Evolutionary conservation across 2,888 invertebrate species (phyloP).

Genomic region (Melanargia galathea): DNA sequence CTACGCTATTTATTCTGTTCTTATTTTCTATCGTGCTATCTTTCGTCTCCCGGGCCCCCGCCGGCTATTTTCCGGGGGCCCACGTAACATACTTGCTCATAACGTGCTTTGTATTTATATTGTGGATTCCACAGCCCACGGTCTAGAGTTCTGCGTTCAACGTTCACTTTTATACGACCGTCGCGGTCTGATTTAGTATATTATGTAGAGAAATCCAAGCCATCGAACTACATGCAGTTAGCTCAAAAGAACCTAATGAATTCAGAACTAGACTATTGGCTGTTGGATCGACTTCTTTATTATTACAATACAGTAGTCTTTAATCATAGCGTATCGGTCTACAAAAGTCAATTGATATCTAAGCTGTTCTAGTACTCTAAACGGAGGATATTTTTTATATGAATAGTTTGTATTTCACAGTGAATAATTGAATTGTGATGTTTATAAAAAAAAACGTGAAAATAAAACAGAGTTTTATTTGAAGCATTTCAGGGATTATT

Average conservation of each 20-base stretch:
- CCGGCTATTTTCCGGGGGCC: constrained; percentile 50
- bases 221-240: no score
- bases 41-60: constrained; percentile 45
- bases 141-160: background rate
- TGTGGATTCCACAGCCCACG: background rate
- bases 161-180: background rate
- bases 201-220: background rate
- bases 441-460: constrained; percentile 42
- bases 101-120: constrained; percentile 71
- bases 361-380: constrained; percentile 65
- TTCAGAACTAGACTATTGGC: background rate
- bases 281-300: background rate
- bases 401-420: constrained; percentile 68
- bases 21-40: constrained; percentile 36
- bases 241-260: background rate
- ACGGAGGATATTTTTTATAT: constrained; percentile 69
- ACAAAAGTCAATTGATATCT: constrained; percentile 69
- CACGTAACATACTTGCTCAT: constrained; percentile 71
- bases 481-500: constrained; percentile 76
- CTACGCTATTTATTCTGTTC: constrained; percentile 52
- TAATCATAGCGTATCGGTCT: constrained; percentile 50
- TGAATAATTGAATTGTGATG: constrained; percentile 75
- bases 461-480: constrained; percentile 82
- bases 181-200: background rate
- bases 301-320: constrained; percentile 52